Conservation (phyloP, 2,797 vertebrate genomes). For the Melanotaenia parkinsoni region DNA sequence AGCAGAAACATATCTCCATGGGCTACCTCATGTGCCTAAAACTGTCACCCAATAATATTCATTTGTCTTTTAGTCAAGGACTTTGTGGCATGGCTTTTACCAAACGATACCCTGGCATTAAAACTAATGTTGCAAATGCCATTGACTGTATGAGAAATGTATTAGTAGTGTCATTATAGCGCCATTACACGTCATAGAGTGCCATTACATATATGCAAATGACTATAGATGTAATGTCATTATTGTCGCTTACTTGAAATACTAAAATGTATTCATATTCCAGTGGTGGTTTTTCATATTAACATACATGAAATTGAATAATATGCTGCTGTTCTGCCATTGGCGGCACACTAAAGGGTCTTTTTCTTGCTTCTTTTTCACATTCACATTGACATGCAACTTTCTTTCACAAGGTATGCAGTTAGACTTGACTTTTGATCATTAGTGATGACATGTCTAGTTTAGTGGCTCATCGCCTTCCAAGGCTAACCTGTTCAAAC, state of each 20-base stretch:
- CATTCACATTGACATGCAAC: slow-evolving; percentile 31
- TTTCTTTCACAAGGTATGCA: slow-evolving; percentile 13
- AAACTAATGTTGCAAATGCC: slow-evolving; percentile 20
- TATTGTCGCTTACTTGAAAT: slow-evolving; percentile 31
- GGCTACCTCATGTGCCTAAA: no score
- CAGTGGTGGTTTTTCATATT: slow-evolving; percentile 47
- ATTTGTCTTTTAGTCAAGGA: no score
- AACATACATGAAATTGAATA: slow-evolving; percentile 58
- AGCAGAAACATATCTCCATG: no score
- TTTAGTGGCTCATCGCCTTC: slow-evolving; percentile 32
- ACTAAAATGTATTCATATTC: slow-evolving; percentile 58
- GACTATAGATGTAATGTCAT: slow-evolving; percentile 4
- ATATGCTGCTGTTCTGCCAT: slow-evolving; percentile 27
- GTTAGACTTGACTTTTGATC: slow-evolving; percentile 38
- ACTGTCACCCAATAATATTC: no score
- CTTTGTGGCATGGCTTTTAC: not conserved
- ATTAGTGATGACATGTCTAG: slow-evolving; percentile 23
- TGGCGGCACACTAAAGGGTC: not conserved
- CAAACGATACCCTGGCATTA: not conserved
- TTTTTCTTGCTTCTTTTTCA: slow-evolving; percentile 10
- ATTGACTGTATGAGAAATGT: slow-evolving; percentile 15
- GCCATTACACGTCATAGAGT: not conserved
- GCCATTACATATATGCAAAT: slow-evolving; percentile 9
- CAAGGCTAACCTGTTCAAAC: slow-evolving; percentile 15
- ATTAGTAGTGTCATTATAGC: slow-evolving; percentile 24